Conservation (phyloP, 2,888 invertebrate genomes). For the Polymixis lichenea region DNA sequence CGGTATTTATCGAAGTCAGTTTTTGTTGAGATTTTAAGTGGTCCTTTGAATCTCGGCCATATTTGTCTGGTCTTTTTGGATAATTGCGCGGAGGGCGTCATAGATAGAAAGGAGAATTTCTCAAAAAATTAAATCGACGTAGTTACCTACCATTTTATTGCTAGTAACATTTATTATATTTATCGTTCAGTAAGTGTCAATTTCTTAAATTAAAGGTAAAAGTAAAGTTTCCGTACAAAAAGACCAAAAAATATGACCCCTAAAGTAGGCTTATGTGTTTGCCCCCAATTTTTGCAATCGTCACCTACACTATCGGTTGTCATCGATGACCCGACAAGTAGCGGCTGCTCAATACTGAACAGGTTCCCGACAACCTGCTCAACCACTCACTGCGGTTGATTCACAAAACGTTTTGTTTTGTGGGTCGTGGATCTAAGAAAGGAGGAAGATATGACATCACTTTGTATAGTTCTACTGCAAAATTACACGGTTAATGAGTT, state of each 20-base stretch:
- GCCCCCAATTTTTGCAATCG: constrained; percentile 46
- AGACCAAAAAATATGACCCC: constrained; percentile 33
- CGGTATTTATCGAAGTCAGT: constrained; percentile 8
- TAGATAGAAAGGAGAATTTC: neutral
- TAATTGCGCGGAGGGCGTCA: neutral
- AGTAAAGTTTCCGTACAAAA: constrained; percentile 14
- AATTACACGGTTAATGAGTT: neutral
- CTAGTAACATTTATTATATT: constrained; percentile 18
- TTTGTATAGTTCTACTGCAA: neutral
- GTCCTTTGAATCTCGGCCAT: constrained; percentile 28
- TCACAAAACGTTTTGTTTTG: constrained; percentile 49
- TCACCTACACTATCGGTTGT: constrained; percentile 52
- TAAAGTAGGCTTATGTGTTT: constrained; percentile 56
- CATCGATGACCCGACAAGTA: constrained; percentile 69
- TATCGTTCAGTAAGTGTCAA: constrained; percentile 17
- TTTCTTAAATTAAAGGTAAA: constrained; percentile 20
- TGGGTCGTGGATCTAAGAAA: constrained; percentile 24
- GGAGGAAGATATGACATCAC: constrained; percentile 32
- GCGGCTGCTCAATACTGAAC: constrained; percentile 77
- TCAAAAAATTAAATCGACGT: neutral
- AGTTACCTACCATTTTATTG: neutral
- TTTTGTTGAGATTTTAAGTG: constrained; percentile 44
- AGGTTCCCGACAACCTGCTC: constrained; percentile 67
- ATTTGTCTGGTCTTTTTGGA: constrained; percentile 6
- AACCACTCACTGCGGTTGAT: constrained; percentile 66